Evolutionary conservation across 2,113 vertebrate genomes (phyloP).

Genomic region (Melanotaenia duboulayi): DNA sequence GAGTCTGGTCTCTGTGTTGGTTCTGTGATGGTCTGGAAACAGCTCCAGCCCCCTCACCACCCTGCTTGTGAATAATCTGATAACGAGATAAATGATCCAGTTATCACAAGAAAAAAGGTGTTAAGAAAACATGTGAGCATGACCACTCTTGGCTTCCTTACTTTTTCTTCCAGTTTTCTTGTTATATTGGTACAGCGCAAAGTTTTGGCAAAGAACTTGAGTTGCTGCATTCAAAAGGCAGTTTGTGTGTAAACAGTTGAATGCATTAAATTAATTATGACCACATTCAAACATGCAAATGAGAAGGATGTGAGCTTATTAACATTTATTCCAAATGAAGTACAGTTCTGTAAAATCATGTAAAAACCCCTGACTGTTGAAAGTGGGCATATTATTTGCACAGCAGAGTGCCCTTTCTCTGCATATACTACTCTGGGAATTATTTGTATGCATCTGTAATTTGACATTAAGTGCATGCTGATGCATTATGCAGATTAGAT

Average conservation of each 20-base stretch:
- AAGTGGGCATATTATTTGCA: slow-evolving; percentile 66
- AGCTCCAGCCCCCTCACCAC: no score
- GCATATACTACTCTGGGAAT: slow-evolving; percentile 48
- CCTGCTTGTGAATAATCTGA: no score
- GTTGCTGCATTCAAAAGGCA: not conserved
- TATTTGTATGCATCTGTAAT: slow-evolving; percentile 76
- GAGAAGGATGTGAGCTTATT: slow-evolving; percentile 44
- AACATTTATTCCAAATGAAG: slow-evolving; percentile 44
- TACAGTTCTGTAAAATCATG: slow-evolving; percentile 60
- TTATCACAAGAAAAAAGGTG: no score
- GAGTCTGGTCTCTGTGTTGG: no score
- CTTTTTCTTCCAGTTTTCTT: slow-evolving; percentile 24
- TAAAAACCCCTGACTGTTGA: slow-evolving; percentile 46
- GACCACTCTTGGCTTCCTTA: no score
- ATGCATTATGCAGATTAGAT: slow-evolving; percentile 78
- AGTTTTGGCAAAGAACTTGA: slow-evolving; percentile 7
- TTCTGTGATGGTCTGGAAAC: no score
- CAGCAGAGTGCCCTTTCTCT: slow-evolving; percentile 54
- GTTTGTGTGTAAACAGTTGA: not conserved
- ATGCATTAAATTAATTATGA: not conserved
- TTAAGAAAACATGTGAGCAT: no score
- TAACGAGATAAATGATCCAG: no score
- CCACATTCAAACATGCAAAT: slow-evolving; percentile 38
- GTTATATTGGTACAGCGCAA: not conserved
- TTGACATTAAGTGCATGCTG: slow-evolving; percentile 75